Evolutionary conservation across 1,140 invertebrate genomes (phyloP).

Genomic region (Ptiloglossa arizonensis): DNA sequence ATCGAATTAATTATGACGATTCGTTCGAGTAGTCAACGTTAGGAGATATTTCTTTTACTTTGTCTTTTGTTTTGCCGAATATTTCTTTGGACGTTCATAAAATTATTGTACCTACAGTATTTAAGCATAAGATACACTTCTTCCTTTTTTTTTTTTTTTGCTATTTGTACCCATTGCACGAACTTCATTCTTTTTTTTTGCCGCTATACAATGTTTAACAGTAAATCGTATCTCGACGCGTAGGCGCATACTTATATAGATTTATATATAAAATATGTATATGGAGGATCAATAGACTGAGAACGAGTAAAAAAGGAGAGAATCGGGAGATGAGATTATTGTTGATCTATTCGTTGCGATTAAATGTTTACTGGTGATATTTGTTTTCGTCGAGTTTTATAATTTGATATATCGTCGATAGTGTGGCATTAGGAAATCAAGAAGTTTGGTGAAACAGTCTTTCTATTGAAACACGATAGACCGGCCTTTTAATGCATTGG

Average conservation of each 20-base stretch:
- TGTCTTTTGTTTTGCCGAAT: conserved; percentile 8
- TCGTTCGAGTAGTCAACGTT: conserved; percentile 28
- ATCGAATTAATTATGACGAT: conserved; percentile 8
- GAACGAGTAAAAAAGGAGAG: conserved; percentile 8
- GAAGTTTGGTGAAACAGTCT: background rate
- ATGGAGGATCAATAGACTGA: conserved; percentile 39
- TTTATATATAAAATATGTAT: background rate
- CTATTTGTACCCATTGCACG: conserved; percentile 21
- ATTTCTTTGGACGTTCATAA: background rate
- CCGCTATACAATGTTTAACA: background rate
- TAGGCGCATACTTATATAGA: conserved; percentile 22
- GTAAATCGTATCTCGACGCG: background rate
- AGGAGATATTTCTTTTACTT: background rate
- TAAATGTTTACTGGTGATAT: conserved; percentile 15
- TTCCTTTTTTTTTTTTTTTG: background rate
- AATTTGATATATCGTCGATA: background rate
- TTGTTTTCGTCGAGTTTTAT: conserved; percentile 7
- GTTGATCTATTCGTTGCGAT: conserved; percentile 26
- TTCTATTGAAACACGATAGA: background rate
- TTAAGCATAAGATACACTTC: conserved; percentile 30
- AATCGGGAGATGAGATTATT: conserved; percentile 39
- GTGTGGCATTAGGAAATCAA: background rate
- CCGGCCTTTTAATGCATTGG: background rate
- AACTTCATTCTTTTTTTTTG: conserved; percentile 12
- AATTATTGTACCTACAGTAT: conserved; percentile 34